A percentile compares a stretch with the other conserved stretches of the same genome.
phyloP scores from a whole-genome alignment of 2,888 invertebrate species.

The Cylloceria caligata region DNA sequence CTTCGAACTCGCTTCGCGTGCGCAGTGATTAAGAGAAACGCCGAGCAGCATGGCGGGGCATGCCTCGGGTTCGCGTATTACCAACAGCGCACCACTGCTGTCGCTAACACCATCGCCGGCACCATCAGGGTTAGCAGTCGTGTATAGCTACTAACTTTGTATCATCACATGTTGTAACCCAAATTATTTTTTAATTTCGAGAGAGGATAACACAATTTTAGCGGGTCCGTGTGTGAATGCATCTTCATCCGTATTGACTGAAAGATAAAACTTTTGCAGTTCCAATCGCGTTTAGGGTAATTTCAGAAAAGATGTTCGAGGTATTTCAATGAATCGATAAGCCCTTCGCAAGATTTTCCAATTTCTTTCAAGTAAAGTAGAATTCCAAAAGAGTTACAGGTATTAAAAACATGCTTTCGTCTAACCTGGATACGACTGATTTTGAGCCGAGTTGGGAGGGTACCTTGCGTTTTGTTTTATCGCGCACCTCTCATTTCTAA shows the following conservation, averaged over 20 bases:
- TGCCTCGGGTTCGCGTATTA: conserved; percentile 39
- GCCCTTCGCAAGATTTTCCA: too few relatives aligned
- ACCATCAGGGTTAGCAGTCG: not conserved
- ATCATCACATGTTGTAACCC: not conserved
- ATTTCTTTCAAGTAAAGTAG: too few relatives aligned
- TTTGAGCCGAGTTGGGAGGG: not conserved
- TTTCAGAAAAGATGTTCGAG: too few relatives aligned
- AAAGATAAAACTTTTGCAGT: too few relatives aligned
- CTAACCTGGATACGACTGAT: not conserved
- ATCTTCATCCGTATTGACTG: not conserved
- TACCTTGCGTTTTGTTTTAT: not conserved
- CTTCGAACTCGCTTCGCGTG: conserved; percentile 65
- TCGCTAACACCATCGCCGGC: not conserved
- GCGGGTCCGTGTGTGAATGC: not conserved
- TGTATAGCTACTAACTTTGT: not conserved
- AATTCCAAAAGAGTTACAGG: too few relatives aligned
- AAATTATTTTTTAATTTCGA: too few relatives aligned
- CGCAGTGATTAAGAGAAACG: conserved; percentile 62
- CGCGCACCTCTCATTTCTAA: conserved; percentile 17
- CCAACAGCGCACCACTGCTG: not conserved
- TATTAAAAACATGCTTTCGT: not conserved
- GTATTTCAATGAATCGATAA: not conserved
- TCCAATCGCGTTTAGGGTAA: too few relatives aligned
- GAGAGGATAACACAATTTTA: not conserved
- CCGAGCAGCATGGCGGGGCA: conserved; percentile 29